phyloP scores from a whole-genome alignment of 2,797 vertebrate species.

The Hafferia zeledoni region DNA sequence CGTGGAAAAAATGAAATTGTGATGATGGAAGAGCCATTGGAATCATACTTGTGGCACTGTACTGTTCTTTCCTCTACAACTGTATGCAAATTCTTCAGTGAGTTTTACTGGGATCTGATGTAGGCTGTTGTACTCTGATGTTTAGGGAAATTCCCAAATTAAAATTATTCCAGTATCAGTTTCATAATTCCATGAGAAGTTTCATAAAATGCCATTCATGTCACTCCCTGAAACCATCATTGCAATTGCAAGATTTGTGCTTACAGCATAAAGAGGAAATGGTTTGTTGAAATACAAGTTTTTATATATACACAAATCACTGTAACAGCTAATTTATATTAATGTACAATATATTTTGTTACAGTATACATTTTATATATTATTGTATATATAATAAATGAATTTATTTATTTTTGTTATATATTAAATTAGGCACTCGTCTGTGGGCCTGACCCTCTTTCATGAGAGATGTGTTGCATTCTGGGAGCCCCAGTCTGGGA shows the following conservation, averaged over 20 bases:
- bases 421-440: not conserved
- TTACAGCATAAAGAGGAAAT: conserved; percentile 8
- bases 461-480: accelerated
- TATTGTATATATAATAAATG: not conserved
- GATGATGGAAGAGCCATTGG: not conserved
- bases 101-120: conserved; percentile 2
- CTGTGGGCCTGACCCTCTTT: accelerated
- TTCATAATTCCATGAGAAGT: conserved; percentile 48
- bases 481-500: not conserved
- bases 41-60: not conserved
- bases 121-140: not conserved
- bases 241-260: not conserved
- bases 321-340: not conserved
- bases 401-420: not conserved
- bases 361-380: not conserved
- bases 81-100: not conserved
- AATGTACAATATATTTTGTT: not conserved
- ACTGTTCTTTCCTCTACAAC: not conserved
- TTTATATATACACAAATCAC: not conserved
- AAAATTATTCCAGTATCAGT: conserved; percentile 19
- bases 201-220: conserved; percentile 41
- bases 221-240: conserved; percentile 1
- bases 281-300: not conserved
- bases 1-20: not conserved
- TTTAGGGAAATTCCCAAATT: conserved; percentile 63